Conservation (phyloP, 2,113 vertebrate species). For the Spilogale gracilis region DNA sequence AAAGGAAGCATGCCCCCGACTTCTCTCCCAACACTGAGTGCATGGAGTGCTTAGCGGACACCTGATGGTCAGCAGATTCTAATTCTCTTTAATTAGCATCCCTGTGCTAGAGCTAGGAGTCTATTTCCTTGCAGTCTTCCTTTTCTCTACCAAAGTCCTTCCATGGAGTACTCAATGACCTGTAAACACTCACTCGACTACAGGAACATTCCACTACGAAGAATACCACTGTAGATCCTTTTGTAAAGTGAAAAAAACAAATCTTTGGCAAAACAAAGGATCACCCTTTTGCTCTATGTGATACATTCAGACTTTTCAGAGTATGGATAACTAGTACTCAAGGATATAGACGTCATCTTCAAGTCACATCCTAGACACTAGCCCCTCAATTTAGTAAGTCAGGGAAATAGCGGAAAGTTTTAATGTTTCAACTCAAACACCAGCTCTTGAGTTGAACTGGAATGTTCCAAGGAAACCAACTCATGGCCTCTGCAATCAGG, state of each 20-base stretch:
- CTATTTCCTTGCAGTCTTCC: not conserved
- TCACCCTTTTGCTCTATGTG: constrained; percentile 34
- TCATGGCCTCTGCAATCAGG: not conserved
- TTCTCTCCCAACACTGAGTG: rapidly evolving
- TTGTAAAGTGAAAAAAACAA: not conserved
- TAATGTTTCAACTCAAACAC: not conserved
- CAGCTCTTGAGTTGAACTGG: not conserved
- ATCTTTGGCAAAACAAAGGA: not conserved
- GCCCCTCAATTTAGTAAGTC: not conserved
- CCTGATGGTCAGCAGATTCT: not conserved
- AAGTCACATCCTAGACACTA: constrained; percentile 23
- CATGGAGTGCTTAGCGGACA: not conserved
- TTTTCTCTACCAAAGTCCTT: constrained; percentile 16
- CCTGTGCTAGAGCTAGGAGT: not conserved
- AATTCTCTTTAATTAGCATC: not conserved
- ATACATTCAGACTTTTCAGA: constrained; percentile 54
- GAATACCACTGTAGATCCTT: constrained; percentile 19
- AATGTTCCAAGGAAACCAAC: constrained; percentile 44
- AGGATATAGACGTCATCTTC: not conserved
- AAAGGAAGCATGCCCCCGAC: not conserved
- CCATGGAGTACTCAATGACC: not conserved
- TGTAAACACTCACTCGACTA: constrained; percentile 38
- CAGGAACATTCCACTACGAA: constrained; percentile 43
- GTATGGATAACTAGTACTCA: not conserved
- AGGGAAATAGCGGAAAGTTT: not conserved